Percentiles rank a stretch among this genome's conserved stretches.
These are phyloP conservation scores for Delichon dasypus DNA, from an alignment of 2,797 vertebrate species.

Conservation along the genomic window DNA sequence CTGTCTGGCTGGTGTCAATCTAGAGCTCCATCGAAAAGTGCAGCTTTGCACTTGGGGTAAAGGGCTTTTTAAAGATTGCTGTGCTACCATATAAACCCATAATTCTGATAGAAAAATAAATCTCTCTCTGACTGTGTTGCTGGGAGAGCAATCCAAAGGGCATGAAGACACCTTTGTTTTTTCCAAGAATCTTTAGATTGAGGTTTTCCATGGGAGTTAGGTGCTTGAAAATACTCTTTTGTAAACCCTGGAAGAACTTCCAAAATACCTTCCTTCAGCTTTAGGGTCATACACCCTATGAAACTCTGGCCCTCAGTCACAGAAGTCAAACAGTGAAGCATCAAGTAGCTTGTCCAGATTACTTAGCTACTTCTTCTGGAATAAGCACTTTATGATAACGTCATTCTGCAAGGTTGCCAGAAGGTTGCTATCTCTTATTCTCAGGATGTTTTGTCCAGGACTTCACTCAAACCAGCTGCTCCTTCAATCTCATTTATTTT, in stretches of 20 bases:
- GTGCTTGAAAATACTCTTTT: neutral
- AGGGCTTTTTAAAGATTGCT: neutral
- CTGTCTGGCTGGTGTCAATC: neutral
- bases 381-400: neutral
- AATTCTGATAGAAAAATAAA: neutral
- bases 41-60: neutral
- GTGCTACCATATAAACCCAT: neutral
- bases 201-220: neutral
- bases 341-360: neutral
- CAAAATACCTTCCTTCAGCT: neutral
- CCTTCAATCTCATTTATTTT: neutral
- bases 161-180: neutral
- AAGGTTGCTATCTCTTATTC: neutral
- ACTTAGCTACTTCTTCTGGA: conserved; percentile 14
- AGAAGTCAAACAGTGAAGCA: neutral
- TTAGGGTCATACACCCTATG: neutral
- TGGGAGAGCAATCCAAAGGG: neutral
- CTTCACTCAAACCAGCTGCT: conserved; percentile 19
- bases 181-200: neutral
- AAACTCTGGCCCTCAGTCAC: neutral
- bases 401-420: neutral
- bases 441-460: neutral
- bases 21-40: neutral
- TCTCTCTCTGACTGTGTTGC: neutral
- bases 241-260: neutral